A percentile compares a stretch with the other conserved stretches of the same genome.
Conservation (phyloP, 2,797 vertebrate genomes). For the Acanthurus leucopareius region DNA sequence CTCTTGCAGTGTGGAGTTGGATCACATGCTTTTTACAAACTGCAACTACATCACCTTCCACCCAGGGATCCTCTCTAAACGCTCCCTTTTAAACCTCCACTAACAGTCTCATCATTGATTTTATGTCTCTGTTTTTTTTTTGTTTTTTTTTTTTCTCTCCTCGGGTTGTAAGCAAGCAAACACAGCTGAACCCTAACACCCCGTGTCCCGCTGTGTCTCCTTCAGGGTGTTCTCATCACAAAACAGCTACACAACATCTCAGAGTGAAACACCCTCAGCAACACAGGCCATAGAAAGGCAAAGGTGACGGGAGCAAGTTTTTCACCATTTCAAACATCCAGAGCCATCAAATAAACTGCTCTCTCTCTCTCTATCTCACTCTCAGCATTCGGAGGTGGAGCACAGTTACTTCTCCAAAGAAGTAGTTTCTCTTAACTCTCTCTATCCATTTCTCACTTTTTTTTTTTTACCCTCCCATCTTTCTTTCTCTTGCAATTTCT, state of each 20-base stretch:
- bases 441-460: conserved; percentile 59
- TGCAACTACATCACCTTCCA: conserved; percentile 84
- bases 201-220: conserved; percentile 83
- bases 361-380: conserved; percentile 55
- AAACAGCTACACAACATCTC: conserved; percentile 82
- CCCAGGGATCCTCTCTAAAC: conserved; percentile 85
- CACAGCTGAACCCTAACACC: conserved; percentile 86
- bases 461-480: conserved; percentile 41
- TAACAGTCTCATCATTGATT: conserved; percentile 89
- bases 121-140: conserved; percentile 81
- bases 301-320: conserved; percentile 81
- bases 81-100: conserved; percentile 86
- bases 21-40: conserved; percentile 84
- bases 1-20: conserved; percentile 72
- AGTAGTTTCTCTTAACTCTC: conserved; percentile 71
- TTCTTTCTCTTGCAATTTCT: conserved; percentile 55
- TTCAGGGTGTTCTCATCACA: conserved; percentile 84
- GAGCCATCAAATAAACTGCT: conserved; percentile 82
- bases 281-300: conserved; percentile 81
- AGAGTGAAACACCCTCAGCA: conserved; percentile 80
- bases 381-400: conserved; percentile 70
- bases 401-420: conserved; percentile 77
- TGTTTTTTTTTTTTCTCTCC: conserved; percentile 51
- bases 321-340: conserved; percentile 79
- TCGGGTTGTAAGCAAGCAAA: conserved; percentile 83